Percentiles rank a stretch among this genome's conserved stretches.
Evolutionary conservation across 2,113 vertebrate genomes (phyloP).

Genomic region (Antechinus flavipes): DNA sequence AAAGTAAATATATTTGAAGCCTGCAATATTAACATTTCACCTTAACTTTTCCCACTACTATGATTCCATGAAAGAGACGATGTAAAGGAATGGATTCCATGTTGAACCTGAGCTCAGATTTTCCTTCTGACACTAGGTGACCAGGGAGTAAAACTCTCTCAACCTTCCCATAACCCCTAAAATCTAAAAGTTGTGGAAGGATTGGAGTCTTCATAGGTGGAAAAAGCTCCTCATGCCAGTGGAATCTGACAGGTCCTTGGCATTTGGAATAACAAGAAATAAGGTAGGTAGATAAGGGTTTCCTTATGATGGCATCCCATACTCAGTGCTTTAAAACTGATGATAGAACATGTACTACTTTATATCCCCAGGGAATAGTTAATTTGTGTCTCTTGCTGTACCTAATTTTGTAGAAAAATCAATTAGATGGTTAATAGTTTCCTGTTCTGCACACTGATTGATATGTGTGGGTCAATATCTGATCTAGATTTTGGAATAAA

Average conservation of each 20-base stretch:
- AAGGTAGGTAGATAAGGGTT: neutral
- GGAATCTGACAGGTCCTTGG: neutral
- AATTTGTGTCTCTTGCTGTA: neutral
- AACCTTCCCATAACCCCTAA: neutral
- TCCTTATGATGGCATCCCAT: neutral
- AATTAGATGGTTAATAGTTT: neutral
- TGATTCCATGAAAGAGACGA: neutral
- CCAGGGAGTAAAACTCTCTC: neutral
- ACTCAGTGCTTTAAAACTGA: neutral
- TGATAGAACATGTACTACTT: neutral
- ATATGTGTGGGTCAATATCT: neutral
- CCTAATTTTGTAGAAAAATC: neutral
- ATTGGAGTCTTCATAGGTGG: neutral
- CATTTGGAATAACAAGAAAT: neutral
- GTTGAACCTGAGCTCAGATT: neutral
- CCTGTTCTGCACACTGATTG: neutral
- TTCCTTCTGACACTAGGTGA: neutral
- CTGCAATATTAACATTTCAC: neutral
- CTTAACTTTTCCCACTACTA: no score
- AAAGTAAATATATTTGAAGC: neutral
- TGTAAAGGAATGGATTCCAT: neutral
- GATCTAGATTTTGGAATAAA: neutral
- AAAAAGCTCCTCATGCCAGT: neutral
- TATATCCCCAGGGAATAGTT: conserved; percentile 3
- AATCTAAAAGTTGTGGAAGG: neutral